phyloP scores from a whole-genome alignment of 2,888 invertebrate species.

The Bursaphelenchus okinawaensis region DNA sequence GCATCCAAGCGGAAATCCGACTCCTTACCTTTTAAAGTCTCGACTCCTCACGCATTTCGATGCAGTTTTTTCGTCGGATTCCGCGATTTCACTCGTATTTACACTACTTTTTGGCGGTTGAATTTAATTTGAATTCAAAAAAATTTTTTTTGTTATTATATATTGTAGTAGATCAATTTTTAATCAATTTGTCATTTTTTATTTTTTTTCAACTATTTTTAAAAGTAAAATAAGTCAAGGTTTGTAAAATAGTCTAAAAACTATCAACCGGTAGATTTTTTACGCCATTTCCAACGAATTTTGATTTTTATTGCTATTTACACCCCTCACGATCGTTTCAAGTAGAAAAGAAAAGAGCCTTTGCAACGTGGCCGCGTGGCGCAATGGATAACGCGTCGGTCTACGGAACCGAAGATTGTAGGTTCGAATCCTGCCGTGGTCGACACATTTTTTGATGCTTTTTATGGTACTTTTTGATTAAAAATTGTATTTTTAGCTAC shows the following conservation, averaged over 20 bases:
- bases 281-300: not conserved
- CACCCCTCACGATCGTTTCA: not conserved
- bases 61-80: no score
- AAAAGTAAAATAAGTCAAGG: no score
- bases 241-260: no score
- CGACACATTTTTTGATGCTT: constrained; percentile 5
- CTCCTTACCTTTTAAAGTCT: not conserved
- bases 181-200: no score
- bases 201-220: no score
- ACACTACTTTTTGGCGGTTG: no score
- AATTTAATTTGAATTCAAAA: no score
- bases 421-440: constrained; percentile 58
- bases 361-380: constrained; percentile 27
- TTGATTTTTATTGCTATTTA: not conserved
- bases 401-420: constrained; percentile 60
- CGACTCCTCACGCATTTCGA: no score
- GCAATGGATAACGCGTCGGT: constrained; percentile 57
- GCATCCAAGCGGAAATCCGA: not conserved
- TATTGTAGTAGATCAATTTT: no score
- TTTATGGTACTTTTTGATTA: no score
- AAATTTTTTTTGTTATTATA: no score
- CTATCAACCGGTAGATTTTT: not conserved
- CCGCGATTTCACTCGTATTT: no score
- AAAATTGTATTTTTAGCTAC: not conserved
- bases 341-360: not conserved